Percentiles rank a stretch among this genome's conserved stretches.
These are phyloP conservation scores for Drosophila sucinea DNA, from an alignment of 1,140 invertebrate species.

Conservation along the genomic window DNA sequence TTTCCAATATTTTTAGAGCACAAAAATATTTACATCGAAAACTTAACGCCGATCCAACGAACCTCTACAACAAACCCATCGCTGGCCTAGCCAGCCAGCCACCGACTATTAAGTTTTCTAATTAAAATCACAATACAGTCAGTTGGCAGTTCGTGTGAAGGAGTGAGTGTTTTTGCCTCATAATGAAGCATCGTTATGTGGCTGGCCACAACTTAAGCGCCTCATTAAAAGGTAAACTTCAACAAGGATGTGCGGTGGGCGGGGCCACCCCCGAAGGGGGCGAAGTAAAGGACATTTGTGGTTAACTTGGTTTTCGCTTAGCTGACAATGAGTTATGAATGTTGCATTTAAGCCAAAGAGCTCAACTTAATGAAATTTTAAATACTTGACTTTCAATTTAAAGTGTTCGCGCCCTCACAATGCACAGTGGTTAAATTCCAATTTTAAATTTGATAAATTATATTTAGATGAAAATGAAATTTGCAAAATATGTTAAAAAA, in stretches of 20 bases:
- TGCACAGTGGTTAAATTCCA: too few species aligned
- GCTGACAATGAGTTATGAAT: constrained; percentile 5
- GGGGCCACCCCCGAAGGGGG: background rate
- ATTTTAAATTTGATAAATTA: too few species aligned
- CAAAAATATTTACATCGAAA: background rate
- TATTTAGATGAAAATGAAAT: too few species aligned
- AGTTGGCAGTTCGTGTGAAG: constrained; percentile 26
- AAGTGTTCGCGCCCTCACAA: too few species aligned
- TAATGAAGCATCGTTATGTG: constrained; percentile 53
- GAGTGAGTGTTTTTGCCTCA: constrained; percentile 20
- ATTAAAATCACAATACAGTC: constrained; percentile 61
- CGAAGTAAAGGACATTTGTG: constrained; percentile 6
- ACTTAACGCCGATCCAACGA: too few species aligned
- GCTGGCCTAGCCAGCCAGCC: background rate
- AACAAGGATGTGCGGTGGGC: background rate
- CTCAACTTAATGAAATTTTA: background rate
- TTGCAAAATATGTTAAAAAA: too few species aligned
- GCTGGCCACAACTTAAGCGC: constrained; percentile 48
- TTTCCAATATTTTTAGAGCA: background rate
- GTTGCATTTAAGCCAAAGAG: background rate
- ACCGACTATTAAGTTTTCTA: constrained; percentile 50
- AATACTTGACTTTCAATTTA: background rate
- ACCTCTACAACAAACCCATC: too few species aligned
- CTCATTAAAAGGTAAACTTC: constrained; percentile 56
- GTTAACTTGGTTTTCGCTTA: constrained; percentile 12